phyloP scores from a whole-genome alignment of 2,113 vertebrate species.

The Hylia prasina region DNA sequence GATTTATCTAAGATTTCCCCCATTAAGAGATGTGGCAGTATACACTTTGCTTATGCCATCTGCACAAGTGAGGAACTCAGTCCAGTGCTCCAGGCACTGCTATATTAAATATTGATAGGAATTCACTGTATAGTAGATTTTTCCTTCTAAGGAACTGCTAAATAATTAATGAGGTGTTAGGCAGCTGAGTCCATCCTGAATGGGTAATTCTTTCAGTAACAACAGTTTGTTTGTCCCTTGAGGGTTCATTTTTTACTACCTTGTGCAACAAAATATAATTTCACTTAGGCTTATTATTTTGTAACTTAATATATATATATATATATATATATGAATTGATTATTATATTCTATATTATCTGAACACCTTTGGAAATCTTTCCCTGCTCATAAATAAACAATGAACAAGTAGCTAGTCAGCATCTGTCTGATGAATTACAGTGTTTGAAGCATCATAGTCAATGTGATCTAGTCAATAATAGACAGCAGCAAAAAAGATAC shows the following conservation, averaged over 20 bases:
- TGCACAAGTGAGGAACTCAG: slow-evolving; percentile 65
- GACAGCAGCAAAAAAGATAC: background rate
- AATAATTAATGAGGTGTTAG: slow-evolving; percentile 77
- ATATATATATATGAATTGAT: slow-evolving; percentile 26
- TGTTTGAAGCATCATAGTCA: slow-evolving; percentile 20
- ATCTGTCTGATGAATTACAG: slow-evolving; percentile 42
- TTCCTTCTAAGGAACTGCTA: slow-evolving; percentile 75
- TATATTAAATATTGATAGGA: slow-evolving; percentile 77
- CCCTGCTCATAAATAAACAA: slow-evolving; percentile 60
- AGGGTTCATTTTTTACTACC: slow-evolving; percentile 25
- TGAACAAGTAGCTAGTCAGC: slow-evolving; percentile 38
- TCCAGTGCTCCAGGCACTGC: slow-evolving; percentile 61
- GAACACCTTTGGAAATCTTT: slow-evolving; percentile 54
- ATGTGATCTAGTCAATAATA: slow-evolving; percentile 32
- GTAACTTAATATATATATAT: too few relatives aligned
- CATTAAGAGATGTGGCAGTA: slow-evolving; percentile 29
- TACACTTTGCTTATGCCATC: slow-evolving; percentile 56
- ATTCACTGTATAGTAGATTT: slow-evolving; percentile 70
- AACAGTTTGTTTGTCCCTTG: slow-evolving; percentile 63
- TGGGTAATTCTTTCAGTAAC: slow-evolving; percentile 71
- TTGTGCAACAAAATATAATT: slow-evolving; percentile 32
- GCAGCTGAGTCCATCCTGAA: slow-evolving; percentile 61
- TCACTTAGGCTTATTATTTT: slow-evolving; percentile 59
- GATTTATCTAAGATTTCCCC: slow-evolving; percentile 57
- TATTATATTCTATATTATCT: slow-evolving; percentile 42